Conservation (phyloP, 1,140 invertebrate genomes). For the Drosophila saltans region DNA sequence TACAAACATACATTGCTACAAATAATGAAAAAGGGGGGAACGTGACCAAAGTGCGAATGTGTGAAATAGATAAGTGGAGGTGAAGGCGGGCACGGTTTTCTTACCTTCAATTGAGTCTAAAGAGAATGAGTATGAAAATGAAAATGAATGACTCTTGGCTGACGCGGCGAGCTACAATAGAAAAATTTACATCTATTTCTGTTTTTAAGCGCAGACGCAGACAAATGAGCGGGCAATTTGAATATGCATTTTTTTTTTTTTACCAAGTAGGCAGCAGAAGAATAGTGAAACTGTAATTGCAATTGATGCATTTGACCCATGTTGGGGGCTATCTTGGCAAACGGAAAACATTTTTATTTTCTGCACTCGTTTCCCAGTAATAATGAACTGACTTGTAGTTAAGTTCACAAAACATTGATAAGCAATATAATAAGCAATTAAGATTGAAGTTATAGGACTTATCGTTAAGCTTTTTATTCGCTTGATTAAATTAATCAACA, state of each 20-base stretch:
- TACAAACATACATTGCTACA: not conserved
- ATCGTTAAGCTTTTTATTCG: slow-evolving; percentile 1
- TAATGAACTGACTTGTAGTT: slow-evolving; percentile 1
- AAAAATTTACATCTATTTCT: not conserved
- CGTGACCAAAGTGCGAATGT: not conserved
- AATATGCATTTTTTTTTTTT: not conserved
- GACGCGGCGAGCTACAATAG: not conserved
- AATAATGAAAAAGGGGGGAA: not conserved
- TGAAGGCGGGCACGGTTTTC: not conserved
- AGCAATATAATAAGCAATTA: slow-evolving; percentile 8
- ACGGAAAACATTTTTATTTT: not conserved
- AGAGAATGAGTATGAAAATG: slow-evolving; percentile 7
- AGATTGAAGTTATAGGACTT: not conserved
- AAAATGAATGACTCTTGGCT: not conserved
- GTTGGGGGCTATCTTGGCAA: slow-evolving; percentile 6
- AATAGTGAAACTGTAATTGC: not conserved
- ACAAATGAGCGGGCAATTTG: not conserved
- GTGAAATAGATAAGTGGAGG: slow-evolving; percentile 8
- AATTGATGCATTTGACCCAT: not conserved
- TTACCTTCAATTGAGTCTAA: slow-evolving; percentile 8
- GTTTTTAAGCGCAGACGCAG: slow-evolving; percentile 13
- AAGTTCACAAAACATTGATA: not conserved
- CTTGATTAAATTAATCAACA: not conserved
- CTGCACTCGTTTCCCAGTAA: slow-evolving; percentile 7
- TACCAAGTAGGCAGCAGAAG: not conserved